A percentile compares a stretch with the other conserved stretches of the same genome.
phyloP scores from a whole-genome alignment of 2,888 invertebrate species.

The Apantesis nais region DNA sequence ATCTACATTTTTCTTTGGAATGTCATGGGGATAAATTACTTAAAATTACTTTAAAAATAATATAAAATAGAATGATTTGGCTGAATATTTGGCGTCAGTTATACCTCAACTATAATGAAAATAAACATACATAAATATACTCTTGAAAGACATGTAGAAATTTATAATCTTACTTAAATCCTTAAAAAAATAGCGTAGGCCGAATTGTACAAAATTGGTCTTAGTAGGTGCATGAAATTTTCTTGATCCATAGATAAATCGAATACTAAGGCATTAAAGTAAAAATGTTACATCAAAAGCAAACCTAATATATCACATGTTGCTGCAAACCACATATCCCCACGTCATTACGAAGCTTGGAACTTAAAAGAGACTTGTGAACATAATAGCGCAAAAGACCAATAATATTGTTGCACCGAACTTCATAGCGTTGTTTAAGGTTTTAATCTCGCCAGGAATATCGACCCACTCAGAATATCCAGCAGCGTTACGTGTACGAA shows the following conservation, averaged over 20 bases:
- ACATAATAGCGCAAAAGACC: conserved; percentile 47
- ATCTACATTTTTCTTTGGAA: conserved; percentile 60
- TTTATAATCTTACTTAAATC: background rate
- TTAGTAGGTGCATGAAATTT: background rate
- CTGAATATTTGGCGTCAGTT: conserved; percentile 43
- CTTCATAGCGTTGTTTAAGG: conserved; percentile 51
- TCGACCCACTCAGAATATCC: conserved; percentile 74
- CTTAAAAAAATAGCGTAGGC: background rate
- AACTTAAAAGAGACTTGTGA: conserved; percentile 46
- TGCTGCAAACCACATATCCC: conserved; percentile 34
- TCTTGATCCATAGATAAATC: background rate
- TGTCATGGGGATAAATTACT: conserved; percentile 49
- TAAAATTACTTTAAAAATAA: conserved; percentile 24
- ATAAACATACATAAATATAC: background rate
- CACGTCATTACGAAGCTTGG: conserved; percentile 38
- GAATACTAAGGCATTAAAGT: background rate
- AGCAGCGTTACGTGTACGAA: conserved; percentile 71
- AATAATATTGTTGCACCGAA: conserved; percentile 38
- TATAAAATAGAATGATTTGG: conserved; percentile 34
- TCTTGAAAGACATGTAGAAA: background rate
- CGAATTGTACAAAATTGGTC: background rate
- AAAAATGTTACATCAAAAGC: background rate
- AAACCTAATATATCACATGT: conserved; percentile 8
- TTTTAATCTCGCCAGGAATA: conserved; percentile 48
- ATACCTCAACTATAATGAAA: background rate